Conservation (phyloP, 2,113 vertebrate species). For the Aptenodytes forsteri region DNA sequence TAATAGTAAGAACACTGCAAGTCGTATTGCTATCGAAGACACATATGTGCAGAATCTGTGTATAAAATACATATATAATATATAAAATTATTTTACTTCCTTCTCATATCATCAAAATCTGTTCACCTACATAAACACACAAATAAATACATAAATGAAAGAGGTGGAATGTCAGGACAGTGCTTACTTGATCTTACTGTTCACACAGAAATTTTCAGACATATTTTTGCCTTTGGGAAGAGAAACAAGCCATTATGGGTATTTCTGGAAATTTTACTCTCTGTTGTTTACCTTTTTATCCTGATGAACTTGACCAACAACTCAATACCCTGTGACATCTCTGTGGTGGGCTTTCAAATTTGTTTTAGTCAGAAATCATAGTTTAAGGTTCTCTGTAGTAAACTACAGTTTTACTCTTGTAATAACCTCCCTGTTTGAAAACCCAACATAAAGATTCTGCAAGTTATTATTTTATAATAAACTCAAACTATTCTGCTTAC, state of each 20-base stretch:
- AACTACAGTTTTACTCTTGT: not conserved
- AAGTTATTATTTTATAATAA: not conserved
- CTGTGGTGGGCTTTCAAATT: not conserved
- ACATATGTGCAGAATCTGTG: not conserved
- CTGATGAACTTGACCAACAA: not conserved
- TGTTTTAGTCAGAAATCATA: not conserved
- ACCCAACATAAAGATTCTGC: not conserved
- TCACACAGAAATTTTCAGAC: not conserved
- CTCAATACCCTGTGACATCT: fast-evolving
- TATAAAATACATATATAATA: not conserved
- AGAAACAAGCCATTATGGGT: not conserved
- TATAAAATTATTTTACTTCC: not conserved
- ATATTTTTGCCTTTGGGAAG: not conserved
- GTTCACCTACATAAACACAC: not conserved
- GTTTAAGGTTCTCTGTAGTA: not conserved
- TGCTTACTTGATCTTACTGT: not conserved
- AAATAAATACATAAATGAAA: not conserved
- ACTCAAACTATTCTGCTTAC: not conserved
- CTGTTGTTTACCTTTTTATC: not conserved
- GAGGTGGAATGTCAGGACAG: not conserved
- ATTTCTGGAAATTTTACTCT: not conserved
- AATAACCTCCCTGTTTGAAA: not conserved
- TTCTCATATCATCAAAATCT: not conserved
- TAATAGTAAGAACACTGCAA: not conserved
- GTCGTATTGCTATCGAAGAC: not conserved